Evolutionary conservation across 2,888 invertebrate genomes (phyloP).

Genomic region (Caenorhabditis drosophilae): DNA sequence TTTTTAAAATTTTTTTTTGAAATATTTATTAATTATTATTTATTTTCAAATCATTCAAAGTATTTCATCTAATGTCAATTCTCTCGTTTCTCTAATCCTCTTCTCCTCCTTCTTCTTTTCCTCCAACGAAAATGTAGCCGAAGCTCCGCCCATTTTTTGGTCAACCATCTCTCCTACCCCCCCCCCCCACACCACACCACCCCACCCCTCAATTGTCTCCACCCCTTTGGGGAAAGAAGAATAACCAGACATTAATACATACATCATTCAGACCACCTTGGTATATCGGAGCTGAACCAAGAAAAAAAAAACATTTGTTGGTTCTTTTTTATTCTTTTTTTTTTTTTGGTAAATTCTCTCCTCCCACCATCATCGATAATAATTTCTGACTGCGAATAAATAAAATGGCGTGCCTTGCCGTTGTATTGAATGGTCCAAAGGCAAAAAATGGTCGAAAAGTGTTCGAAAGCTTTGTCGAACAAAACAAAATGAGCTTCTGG

Average conservation of each 20-base stretch:
- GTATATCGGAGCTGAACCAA: too few species aligned
- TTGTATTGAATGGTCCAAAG: conserved; percentile 46
- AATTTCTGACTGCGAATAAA: too few species aligned
- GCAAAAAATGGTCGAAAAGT: conserved; percentile 49
- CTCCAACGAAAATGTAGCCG: background rate
- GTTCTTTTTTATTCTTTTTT: background rate
- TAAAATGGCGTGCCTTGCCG: conserved; percentile 42
- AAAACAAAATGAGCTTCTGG: conserved; percentile 50
- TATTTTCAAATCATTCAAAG: too few species aligned
- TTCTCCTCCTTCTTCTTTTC: background rate
- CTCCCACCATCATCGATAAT: conserved; percentile 4
- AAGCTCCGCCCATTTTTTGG: background rate
- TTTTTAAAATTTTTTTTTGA: background rate
- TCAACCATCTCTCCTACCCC: background rate
- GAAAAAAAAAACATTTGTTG: background rate
- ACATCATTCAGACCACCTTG: too few species aligned
- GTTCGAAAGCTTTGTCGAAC: conserved; percentile 50
- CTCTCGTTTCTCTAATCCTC: background rate
- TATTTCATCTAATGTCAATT: background rate
- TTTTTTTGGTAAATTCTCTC: background rate
- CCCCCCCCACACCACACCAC: background rate
- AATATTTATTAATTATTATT: background rate
- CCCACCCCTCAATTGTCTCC: conserved; percentile 10
- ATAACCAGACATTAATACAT: too few species aligned
- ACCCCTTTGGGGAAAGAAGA: conserved; percentile 8